A percentile compares a stretch with the other conserved stretches of the same genome.
These are phyloP conservation scores for Noctua comes DNA, from an alignment of 2,888 invertebrate genomes.

Conservation along the genomic window DNA sequence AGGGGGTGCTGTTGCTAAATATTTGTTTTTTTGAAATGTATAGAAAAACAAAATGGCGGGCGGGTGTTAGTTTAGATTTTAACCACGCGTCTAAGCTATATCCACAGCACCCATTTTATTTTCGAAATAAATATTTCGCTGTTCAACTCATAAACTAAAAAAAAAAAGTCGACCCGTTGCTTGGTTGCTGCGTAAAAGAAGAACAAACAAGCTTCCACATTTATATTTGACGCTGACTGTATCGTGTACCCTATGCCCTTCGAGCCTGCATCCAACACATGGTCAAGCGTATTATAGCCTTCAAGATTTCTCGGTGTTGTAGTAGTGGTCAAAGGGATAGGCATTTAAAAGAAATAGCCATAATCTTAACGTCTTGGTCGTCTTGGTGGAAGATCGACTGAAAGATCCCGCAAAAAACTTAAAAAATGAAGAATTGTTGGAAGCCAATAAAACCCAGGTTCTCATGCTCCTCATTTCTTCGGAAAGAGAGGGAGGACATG, in stretches of 20 bases:
- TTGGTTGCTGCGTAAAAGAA: background rate
- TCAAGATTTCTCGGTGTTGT: background rate
- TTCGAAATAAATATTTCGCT: no score
- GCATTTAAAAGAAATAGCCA: background rate
- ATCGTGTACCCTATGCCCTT: background rate
- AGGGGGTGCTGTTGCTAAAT: background rate
- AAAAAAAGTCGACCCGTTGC: background rate
- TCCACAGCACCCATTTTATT: background rate
- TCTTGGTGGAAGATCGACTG: background rate
- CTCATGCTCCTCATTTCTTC: background rate
- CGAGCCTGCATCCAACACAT: background rate
- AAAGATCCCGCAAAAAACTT: background rate
- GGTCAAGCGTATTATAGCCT: background rate
- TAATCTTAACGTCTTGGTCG: background rate
- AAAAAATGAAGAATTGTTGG: background rate
- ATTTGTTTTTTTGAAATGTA: background rate
- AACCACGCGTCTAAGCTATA: background rate
- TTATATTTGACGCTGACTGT: slow-evolving; percentile 19
- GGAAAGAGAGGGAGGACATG: background rate
- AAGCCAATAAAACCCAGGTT: background rate
- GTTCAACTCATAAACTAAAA: background rate
- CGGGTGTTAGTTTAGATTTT: background rate
- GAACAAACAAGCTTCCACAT: background rate
- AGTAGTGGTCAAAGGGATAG: background rate
- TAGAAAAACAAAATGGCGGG: background rate